Evolutionary conservation across 2,888 invertebrate genomes (phyloP), one percentile per base, ranked within the genome.

Genomic region (Tachina lurida): DNA sequence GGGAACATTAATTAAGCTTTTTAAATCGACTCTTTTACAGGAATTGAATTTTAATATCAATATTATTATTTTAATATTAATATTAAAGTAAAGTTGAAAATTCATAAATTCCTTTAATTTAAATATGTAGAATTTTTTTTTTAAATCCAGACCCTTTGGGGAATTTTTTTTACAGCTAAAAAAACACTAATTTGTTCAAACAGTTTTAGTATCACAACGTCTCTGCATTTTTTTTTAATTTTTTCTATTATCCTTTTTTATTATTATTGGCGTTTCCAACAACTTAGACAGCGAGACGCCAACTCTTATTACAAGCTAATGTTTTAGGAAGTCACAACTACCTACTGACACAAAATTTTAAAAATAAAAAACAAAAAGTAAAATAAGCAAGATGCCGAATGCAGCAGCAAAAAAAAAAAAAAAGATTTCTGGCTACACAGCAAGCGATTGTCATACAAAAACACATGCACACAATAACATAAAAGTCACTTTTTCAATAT

Each of bases 201-300:
- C 10, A 54, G 13, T 67, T 67, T 13, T 4, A 15, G 5, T 17
- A 41, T 3, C 7, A 41, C 67, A 54, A 60, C 60, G 74, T 52
- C 52, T 67, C 52, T 45, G 62, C 12, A 19, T n/a, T 19, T 41
- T 56, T 3, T 13, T 68, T 41, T n/a, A 12, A 49, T 15, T 43
- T 68, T 62, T 71, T 19, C 13, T 68, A 4, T 1, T 7, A n/a
- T n/a, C 10, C 4, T 17, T 45, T 17, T 45, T 58, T 43, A 31
- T 45, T 43, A 31, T 22, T 22, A 22, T 19, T 43, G n/a, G 15
- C 43, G 45, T 63, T 62, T 43, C 31, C 52, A 63, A 75, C 56
- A 70, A 65, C 68, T 65, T 31, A 82, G 85, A 82, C 77, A 82
- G 68, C 74, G 7, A 82, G 85, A 85, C 85, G 85, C 85, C 85